Evolutionary conservation across 2,797 vertebrate species (phyloP).

Genomic region (Menidia menidia): DNA sequence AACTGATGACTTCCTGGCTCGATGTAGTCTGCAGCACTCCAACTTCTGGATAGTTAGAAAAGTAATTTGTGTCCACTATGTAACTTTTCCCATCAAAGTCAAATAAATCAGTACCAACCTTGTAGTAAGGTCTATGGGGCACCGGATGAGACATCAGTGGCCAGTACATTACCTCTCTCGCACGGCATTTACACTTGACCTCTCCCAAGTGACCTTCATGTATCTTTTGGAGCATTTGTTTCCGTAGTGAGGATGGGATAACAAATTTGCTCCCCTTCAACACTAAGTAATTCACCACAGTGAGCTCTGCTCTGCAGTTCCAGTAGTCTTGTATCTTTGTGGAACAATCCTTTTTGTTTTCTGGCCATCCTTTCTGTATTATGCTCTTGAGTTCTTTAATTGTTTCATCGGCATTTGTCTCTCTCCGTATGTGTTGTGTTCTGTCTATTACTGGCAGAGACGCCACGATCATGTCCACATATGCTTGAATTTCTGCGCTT

Average conservation of each 20-base stretch:
- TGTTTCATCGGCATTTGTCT: background rate
- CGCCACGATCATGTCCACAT: background rate
- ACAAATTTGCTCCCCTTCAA: constrained; percentile 12
- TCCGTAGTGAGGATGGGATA: constrained; percentile 7
- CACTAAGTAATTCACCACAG: constrained; percentile 9
- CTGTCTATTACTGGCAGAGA: constrained; percentile 21
- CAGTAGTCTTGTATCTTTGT: constrained; percentile 7
- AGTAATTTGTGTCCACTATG: constrained; percentile 7
- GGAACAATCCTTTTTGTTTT: constrained; percentile 1
- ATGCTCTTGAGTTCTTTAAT: constrained; percentile 9
- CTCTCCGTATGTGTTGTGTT: constrained; percentile 9
- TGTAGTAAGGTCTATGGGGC: constrained; percentile 12
- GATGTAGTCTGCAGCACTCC: constrained; percentile 1
- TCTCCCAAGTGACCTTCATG: constrained; percentile 17
- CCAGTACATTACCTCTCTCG: background rate
- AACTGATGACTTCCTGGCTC: background rate
- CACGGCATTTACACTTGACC: constrained; percentile 11
- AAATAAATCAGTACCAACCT: background rate
- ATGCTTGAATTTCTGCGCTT: constrained; percentile 24
- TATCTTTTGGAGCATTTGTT: constrained; percentile 26
- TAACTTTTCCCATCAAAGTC: constrained; percentile 3
- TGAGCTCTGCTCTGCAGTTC: constrained; percentile 12
- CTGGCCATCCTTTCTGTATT: constrained; percentile 3
- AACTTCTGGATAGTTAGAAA: constrained; percentile 1
- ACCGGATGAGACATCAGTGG: background rate